Percentiles rank a stretch among this genome's conserved stretches.
phyloP scores from a whole-genome alignment of 1,140 invertebrate species.

The Drosophila malerkotliana region DNA sequence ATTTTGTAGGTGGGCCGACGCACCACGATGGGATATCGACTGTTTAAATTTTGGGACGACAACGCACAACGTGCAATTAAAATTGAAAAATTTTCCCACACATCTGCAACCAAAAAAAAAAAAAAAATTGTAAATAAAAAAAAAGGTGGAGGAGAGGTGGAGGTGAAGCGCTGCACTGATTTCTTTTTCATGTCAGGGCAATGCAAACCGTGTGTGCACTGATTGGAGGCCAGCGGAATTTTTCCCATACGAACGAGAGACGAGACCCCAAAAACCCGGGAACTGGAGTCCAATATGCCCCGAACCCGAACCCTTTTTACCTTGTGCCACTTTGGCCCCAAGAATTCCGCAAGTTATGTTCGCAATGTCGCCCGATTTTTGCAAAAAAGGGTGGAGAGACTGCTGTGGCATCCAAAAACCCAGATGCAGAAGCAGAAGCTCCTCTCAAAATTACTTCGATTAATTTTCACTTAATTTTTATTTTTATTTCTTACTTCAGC shows the following conservation, averaged over 20 bases:
- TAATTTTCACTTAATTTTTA: conserved; percentile 82
- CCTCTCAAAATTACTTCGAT: conserved; percentile 72
- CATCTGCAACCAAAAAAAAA: conserved; percentile 57
- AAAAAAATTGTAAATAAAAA: conserved; percentile 46
- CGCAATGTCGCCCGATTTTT: conserved; percentile 63
- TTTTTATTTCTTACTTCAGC: conserved; percentile 76
- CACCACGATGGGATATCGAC: conserved; percentile 19
- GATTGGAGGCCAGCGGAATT: conserved; percentile 80
- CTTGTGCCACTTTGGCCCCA: conserved; percentile 77
- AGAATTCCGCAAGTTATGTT: conserved; percentile 74
- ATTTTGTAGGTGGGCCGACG: conserved; percentile 49
- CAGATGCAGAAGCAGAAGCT: conserved; percentile 12
- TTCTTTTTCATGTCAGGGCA: conserved; percentile 80
- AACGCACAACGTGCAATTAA: conserved; percentile 72
- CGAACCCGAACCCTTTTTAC: conserved; percentile 51
- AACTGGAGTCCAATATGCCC: conserved; percentile 4
- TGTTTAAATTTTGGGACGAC: conserved; percentile 65
- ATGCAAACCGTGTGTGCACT: conserved; percentile 71
- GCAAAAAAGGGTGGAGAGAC: neutral
- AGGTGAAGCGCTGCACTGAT: conserved; percentile 60
- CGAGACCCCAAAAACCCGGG: conserved; percentile 6
- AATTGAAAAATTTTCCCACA: conserved; percentile 83
- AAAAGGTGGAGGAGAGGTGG: conserved; percentile 1
- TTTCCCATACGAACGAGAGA: conserved; percentile 61
- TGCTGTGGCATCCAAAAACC: neutral